Percentiles rank a stretch among this genome's conserved stretches.
These are phyloP conservation scores for Epinephelus coioides DNA, from an alignment of 2,797 vertebrate genomes.

Conservation along the genomic window DNA sequence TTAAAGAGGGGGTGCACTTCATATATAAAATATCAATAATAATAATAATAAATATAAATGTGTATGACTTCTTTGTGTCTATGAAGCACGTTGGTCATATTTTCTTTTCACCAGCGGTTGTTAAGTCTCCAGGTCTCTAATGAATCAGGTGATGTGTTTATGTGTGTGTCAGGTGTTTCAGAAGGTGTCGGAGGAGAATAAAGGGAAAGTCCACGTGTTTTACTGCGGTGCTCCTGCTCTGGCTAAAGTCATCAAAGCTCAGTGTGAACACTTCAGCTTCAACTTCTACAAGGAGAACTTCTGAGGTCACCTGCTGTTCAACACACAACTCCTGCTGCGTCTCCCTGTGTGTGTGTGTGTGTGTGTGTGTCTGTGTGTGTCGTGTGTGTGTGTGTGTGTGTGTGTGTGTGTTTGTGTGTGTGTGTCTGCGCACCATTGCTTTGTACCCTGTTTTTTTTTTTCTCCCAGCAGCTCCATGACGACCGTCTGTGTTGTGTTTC, in stretches of 20 bases:
- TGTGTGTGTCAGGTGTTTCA: conserved; percentile 47
- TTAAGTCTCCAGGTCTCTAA: no score
- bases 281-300: conserved; percentile 89
- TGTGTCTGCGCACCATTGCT: conserved; percentile 70
- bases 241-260: conserved; percentile 82
- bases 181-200: conserved; percentile 85
- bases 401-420: conserved; percentile 71
- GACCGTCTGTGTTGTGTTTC: neutral
- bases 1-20: no score
- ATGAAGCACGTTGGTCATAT: no score
- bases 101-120: no score
- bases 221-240: conserved; percentile 87
- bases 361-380: neutral
- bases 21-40: no score
- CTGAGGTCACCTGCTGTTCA: conserved; percentile 56
- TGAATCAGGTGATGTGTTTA: neutral
- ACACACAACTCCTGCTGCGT: no score
- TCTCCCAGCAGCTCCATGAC: neutral
- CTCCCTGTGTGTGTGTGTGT: neutral
- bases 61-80: no score
- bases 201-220: conserved; percentile 88
- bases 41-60: no score
- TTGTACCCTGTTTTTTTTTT: neutral
- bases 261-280: conserved; percentile 86
- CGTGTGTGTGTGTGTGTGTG: conserved; percentile 54